phyloP scores from a whole-genome alignment of 2,888 invertebrate genomes.

The Drosophila suboccidentalis region DNA sequence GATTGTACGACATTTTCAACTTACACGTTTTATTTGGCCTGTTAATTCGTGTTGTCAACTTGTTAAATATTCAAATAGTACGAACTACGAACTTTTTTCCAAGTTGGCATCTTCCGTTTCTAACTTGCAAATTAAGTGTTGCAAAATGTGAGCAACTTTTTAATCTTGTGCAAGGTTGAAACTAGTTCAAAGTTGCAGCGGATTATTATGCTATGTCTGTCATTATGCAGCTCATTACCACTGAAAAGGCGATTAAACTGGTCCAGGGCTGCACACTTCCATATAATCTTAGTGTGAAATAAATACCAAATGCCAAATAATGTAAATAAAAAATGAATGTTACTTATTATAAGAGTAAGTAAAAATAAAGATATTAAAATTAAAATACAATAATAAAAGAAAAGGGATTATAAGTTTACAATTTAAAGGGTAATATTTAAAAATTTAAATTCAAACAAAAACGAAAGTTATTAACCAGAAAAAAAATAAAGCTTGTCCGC shows the following conservation, averaged over 20 bases:
- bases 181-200: conserved; percentile 24
- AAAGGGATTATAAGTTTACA: no score
- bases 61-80: conserved; percentile 18
- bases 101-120: conserved; percentile 2
- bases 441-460: not conserved
- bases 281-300: not conserved
- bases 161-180: conserved; percentile 3
- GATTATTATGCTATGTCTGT: conserved; percentile 7
- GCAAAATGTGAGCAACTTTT: conserved; percentile 18
- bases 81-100: conserved; percentile 2
- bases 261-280: conserved; percentile 4
- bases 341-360: not conserved
- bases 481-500: not conserved
- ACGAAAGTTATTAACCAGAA: not conserved
- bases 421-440: not conserved
- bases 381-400: not conserved
- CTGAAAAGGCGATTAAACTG: not conserved
- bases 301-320: not conserved
- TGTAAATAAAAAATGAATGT: no score
- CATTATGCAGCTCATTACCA: conserved; percentile 23
- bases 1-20: not conserved
- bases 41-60: not conserved
- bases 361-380: not conserved
- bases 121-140: conserved; percentile 16
- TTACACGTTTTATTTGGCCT: no score